These are phyloP conservation scores for Mola mola DNA, from an alignment of 2,113 vertebrate genomes.

Conservation along the genomic window DNA sequence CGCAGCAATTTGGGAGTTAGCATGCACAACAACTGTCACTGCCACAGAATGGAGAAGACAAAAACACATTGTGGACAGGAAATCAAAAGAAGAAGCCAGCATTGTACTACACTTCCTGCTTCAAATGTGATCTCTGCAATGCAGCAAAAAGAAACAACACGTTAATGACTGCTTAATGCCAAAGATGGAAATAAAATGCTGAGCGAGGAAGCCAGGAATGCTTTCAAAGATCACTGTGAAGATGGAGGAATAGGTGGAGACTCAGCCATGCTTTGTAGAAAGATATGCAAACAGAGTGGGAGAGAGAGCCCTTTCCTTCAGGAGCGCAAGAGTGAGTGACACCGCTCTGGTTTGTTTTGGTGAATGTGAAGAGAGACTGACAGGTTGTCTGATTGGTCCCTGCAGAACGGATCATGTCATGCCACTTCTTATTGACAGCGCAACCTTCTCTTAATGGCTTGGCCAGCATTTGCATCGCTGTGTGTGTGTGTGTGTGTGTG, in stretches of 20 bases:
- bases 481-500: slow-evolving; percentile 35
- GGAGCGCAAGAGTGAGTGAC: slow-evolving; percentile 12
- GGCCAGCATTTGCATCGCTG: slow-evolving; percentile 54
- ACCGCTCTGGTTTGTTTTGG: slow-evolving; percentile 38
- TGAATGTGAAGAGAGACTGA: slow-evolving; percentile 67
- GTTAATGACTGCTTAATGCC: neutral
- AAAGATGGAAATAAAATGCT: slow-evolving; percentile 5
- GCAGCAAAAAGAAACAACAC: slow-evolving; percentile 2
- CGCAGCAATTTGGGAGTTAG: slow-evolving; percentile 12
- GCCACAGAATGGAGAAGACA: neutral
- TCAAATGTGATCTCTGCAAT: slow-evolving; percentile 15
- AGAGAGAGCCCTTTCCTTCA: slow-evolving; percentile 13
- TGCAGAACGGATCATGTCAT: slow-evolving; percentile 74
- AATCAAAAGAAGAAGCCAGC: slow-evolving; percentile 21
- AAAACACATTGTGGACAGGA: slow-evolving; percentile 15
- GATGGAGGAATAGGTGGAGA: slow-evolving; percentile 24
- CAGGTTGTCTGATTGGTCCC: slow-evolving; percentile 75
- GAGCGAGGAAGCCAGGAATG: neutral
- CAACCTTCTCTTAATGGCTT: slow-evolving; percentile 68
- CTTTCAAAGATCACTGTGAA: slow-evolving; percentile 9
- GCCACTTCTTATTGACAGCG: slow-evolving; percentile 78
- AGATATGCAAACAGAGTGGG: slow-evolving; percentile 37
- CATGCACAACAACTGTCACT: neutral
- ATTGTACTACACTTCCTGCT: slow-evolving; percentile 5
- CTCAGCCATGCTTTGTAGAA: slow-evolving; percentile 5